Evolutionary conservation across 1,140 invertebrate genomes (phyloP).

Genomic region (Megathymus violae): DNA sequence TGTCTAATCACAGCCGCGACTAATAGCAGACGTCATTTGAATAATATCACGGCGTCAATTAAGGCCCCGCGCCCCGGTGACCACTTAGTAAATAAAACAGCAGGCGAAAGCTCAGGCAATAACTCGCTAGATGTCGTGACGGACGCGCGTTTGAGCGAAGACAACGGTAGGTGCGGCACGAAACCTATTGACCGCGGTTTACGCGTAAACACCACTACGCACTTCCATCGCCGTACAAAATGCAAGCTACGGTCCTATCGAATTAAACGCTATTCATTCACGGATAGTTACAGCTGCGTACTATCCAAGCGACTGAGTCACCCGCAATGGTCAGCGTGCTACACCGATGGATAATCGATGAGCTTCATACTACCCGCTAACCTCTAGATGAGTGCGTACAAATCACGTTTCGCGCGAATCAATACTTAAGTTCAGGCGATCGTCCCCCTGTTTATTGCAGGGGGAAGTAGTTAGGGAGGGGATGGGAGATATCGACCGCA

Average conservation of each 20-base stretch:
- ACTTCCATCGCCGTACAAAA: conserved; percentile 12
- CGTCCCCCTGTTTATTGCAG: conserved; percentile 76
- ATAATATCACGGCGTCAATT: conserved; percentile 68
- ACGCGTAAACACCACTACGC: conserved; percentile 65
- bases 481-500: conserved; percentile 67
- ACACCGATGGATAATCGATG: conserved; percentile 37
- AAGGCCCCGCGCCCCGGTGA: conserved; percentile 52
- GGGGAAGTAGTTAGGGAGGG: conserved; percentile 60
- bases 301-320: neutral
- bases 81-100: conserved; percentile 77
- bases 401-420: conserved; percentile 83
- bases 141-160: conserved; percentile 66
- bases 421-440: conserved; percentile 82
- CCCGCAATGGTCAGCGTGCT: conserved; percentile 43
- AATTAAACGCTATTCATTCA: conserved; percentile 14
- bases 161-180: conserved; percentile 71
- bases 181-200: conserved; percentile 74
- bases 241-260: conserved; percentile 7
- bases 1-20: conserved; percentile 38
- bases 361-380: conserved; percentile 47
- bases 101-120: conserved; percentile 45
- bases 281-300: conserved; percentile 20
- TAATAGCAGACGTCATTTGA: conserved; percentile 59
- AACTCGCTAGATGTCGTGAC: conserved; percentile 75
- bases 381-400: conserved; percentile 81